These are phyloP conservation scores for Pomacea canaliculata DNA, from an alignment of 2,888 invertebrate genomes.

Conservation along the genomic window DNA sequence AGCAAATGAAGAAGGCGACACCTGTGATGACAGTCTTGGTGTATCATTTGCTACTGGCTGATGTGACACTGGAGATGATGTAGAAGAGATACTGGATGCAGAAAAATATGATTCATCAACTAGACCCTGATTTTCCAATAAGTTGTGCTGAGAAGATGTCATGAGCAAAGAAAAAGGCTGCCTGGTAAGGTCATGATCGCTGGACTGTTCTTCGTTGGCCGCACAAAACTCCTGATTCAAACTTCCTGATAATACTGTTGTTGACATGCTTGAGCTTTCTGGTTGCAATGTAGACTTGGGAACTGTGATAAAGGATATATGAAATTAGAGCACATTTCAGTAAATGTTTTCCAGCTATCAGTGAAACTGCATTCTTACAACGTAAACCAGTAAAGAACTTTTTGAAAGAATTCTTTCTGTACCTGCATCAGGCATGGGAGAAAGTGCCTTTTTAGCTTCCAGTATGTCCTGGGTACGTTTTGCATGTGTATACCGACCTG, in stretches of 20 bases:
- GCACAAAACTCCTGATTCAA: too few species aligned
- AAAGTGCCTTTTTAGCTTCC: constrained; percentile 5
- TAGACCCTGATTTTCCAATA: background rate
- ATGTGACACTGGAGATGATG: background rate
- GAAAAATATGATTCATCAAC: background rate
- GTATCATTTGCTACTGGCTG: background rate
- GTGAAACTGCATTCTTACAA: too few species aligned
- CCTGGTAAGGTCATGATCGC: too few species aligned
- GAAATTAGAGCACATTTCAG: too few species aligned
- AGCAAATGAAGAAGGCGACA: background rate
- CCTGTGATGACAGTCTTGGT: background rate
- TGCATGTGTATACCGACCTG: constrained; percentile 22
- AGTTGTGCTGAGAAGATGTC: background rate
- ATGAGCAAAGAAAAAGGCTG: too few species aligned
- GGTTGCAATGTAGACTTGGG: too few species aligned
- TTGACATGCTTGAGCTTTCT: too few species aligned
- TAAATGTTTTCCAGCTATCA: too few species aligned
- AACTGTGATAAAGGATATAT: too few species aligned
- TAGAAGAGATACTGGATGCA: background rate
- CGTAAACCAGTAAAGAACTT: too few species aligned
- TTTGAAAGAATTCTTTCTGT: background rate
- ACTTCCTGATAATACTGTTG: too few species aligned
- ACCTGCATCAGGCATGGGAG: background rate
- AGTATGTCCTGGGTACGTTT: constrained; percentile 24
- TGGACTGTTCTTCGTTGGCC: too few species aligned